phyloP scores from a whole-genome alignment of 2,797 vertebrate species.

The Cacajao melanocephalus region DNA sequence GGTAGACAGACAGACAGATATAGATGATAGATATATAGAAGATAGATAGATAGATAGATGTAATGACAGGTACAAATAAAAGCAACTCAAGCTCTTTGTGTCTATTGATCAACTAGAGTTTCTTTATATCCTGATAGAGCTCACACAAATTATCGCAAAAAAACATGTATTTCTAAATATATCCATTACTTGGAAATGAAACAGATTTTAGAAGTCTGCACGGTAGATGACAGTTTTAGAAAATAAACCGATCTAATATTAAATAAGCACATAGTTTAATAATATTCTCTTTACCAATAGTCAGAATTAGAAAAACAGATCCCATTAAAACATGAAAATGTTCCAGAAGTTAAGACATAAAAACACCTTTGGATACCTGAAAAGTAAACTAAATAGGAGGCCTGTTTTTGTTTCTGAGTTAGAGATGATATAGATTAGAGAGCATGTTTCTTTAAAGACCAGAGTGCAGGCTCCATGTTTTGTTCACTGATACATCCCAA shows the following conservation, averaged over 20 bases:
- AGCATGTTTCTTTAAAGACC: neutral
- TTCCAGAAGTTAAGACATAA: neutral
- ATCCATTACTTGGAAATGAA: constrained; percentile 11
- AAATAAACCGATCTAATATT: neutral
- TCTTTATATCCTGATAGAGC: neutral
- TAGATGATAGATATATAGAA: too few relatives aligned
- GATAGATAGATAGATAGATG: neutral
- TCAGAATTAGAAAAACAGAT: neutral
- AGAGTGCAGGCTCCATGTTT: neutral
- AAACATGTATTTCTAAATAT: neutral
- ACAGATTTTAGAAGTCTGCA: neutral
- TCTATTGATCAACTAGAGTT: neutral
- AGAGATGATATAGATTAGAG: neutral
- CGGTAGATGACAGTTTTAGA: neutral
- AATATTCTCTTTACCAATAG: neutral
- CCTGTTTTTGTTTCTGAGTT: neutral
- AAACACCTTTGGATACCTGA: neutral
- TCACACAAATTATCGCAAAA: constrained; percentile 13
- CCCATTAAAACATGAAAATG: neutral
- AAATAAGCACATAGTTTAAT: neutral
- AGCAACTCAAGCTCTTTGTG: neutral
- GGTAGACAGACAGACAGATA: neutral
- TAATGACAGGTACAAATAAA: neutral
- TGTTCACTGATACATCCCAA: neutral
- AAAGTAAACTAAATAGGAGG: neutral